Evolutionary conservation across 2,888 invertebrate species (phyloP).

Genomic region (Lapara coniferarum): DNA sequence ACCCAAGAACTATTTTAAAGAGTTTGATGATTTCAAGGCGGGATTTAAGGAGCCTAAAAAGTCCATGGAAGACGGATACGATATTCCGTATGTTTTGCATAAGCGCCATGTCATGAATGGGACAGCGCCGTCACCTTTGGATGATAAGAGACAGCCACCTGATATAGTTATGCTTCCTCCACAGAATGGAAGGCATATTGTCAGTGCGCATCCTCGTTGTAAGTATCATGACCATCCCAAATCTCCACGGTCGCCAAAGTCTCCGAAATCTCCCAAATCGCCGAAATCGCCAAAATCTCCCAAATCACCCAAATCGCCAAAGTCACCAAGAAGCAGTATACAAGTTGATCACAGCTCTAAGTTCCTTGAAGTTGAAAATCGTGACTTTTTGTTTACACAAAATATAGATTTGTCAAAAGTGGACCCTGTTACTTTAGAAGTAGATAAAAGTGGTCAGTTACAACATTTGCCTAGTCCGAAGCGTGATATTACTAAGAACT

Average conservation of each 20-base stretch:
- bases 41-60: conserved; percentile 80
- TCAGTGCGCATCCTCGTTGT: conserved; percentile 75
- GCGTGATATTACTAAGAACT: conserved; percentile 86
- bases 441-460: conserved; percentile 86
- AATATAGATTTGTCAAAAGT: conserved; percentile 90
- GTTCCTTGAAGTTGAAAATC: conserved; percentile 80
- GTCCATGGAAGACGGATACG: conserved; percentile 82
- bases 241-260: conserved; percentile 83
- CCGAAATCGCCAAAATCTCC: conserved; percentile 85
- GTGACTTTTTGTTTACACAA: conserved; percentile 88
- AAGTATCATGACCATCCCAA: conserved; percentile 81
- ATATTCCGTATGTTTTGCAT: conserved; percentile 93
- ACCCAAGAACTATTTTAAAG: conserved; percentile 88
- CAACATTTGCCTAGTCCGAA: conserved; percentile 88
- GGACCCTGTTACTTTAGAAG: conserved; percentile 88
- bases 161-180: conserved; percentile 77
- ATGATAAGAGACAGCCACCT: conserved; percentile 71
- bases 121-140: conserved; percentile 86
- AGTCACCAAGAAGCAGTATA: conserved; percentile 76
- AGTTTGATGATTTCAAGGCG: conserved; percentile 84
- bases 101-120: conserved; percentile 94
- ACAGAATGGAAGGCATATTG: conserved; percentile 74
- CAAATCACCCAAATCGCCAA: conserved; percentile 82
- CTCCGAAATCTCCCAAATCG: conserved; percentile 86
- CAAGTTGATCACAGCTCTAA: conserved; percentile 70